These are phyloP conservation scores for Synodontis membranacea DNA, from an alignment of 2,113 vertebrate genomes.

Conservation along the genomic window DNA sequence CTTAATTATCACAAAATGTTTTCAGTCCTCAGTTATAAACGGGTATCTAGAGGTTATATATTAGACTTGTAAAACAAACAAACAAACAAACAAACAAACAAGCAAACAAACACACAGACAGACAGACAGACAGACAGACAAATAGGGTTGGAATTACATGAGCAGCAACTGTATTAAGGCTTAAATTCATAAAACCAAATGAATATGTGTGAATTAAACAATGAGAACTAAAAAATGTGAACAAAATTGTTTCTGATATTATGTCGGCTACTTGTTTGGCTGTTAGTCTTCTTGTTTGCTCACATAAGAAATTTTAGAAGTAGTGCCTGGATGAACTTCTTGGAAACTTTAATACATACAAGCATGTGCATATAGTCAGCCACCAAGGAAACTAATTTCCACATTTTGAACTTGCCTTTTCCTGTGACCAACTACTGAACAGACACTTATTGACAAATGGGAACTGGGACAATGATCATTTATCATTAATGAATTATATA, in stretches of 20 bases:
- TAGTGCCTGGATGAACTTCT: neutral
- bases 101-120: no score
- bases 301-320: neutral
- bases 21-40: conserved; percentile 12
- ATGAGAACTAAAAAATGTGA: neutral
- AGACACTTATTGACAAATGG: conserved; percentile 20
- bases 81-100: neutral
- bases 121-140: neutral
- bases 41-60: neutral
- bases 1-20: conserved; percentile 22
- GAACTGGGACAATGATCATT: neutral
- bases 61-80: neutral
- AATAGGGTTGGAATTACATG: neutral
- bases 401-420: conserved; percentile 5
- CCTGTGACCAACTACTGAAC: conserved; percentile 20
- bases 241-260: conserved; percentile 6
- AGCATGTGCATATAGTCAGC: conserved; percentile 18
- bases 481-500: conserved; percentile 11
- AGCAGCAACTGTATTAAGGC: neutral
- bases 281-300: conserved; percentile 2
- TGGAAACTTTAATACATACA: conserved; percentile 13
- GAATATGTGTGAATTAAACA: neutral
- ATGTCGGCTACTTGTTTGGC: neutral
- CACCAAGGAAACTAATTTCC: neutral
- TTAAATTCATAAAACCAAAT: conserved; percentile 1